Percentiles rank a stretch among this genome's conserved stretches.
Evolutionary conservation across 23 tunicate genomes (phyloP).

Genomic region (Halocynthia roretzi): DNA sequence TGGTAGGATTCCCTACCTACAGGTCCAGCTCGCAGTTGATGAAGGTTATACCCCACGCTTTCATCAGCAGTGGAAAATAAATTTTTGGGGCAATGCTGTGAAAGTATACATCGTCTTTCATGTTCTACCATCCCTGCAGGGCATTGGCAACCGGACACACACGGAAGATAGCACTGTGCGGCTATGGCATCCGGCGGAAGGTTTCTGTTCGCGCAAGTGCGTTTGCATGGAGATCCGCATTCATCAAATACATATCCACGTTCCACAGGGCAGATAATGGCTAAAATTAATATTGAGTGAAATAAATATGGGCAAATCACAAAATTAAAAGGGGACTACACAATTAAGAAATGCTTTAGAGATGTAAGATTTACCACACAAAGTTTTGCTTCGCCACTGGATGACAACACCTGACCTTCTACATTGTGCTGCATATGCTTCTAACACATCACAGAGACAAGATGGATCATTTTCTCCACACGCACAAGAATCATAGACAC

Average conservation of each 20-base stretch:
- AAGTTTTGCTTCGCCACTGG: slow-evolving; percentile 33
- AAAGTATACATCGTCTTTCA: slow-evolving; percentile 47
- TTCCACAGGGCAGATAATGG: slow-evolving; percentile 30
- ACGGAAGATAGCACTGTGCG: slow-evolving; percentile 66
- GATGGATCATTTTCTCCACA: slow-evolving; percentile 54
- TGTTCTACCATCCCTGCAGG: slow-evolving; percentile 76
- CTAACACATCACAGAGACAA: slow-evolving; percentile 61
- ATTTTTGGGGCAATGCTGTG: slow-evolving; percentile 43
- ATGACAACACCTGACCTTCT: slow-evolving; percentile 53
- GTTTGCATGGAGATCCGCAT: slow-evolving; percentile 84
- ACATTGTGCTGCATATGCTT: slow-evolving; percentile 84
- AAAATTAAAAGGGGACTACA: neutral
- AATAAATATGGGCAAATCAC: neutral
- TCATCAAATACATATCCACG: slow-evolving; percentile 81
- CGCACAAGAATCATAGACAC: slow-evolving; percentile 72
- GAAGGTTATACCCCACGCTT: no score
- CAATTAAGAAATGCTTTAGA: neutral
- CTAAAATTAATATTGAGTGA: slow-evolving; percentile 17
- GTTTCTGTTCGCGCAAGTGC: slow-evolving; percentile 74
- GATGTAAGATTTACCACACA: slow-evolving; percentile 25
- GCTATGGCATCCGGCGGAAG: slow-evolving; percentile 63
- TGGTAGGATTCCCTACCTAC: no score
- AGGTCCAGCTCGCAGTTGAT: no score
- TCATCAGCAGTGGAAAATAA: slow-evolving; percentile 29
- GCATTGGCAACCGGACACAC: slow-evolving; percentile 85